A percentile compares a stretch with the other conserved stretches of the same genome.
phyloP scores from a whole-genome alignment of 2,888 invertebrate species.

The Itoplectis maculator region DNA sequence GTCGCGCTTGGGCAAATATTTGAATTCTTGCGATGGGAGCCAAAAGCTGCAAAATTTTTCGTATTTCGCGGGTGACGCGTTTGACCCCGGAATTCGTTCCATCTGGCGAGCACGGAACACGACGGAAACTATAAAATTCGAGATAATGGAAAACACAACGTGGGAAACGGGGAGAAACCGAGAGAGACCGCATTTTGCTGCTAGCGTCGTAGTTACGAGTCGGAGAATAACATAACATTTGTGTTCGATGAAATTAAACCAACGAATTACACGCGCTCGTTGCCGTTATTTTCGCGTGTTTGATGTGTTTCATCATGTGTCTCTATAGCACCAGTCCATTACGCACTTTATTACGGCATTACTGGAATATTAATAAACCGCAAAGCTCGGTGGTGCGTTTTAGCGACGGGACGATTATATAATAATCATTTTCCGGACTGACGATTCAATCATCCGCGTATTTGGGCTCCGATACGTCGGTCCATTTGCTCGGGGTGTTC shows the following conservation, averaged over 20 bases:
- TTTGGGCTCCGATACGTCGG: background rate
- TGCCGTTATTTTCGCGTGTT: slow-evolving; percentile 2
- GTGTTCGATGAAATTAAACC: slow-evolving; percentile 1
- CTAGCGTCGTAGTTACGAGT: slow-evolving; percentile 9
- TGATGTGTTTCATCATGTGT: background rate
- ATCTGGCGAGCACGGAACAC: background rate
- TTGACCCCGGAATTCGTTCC: background rate
- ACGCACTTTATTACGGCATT: background rate
- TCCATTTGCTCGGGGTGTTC: background rate
- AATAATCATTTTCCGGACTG: slow-evolving; percentile 11
- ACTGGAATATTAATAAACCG: background rate
- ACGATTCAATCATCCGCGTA: background rate
- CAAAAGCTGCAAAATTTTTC: background rate
- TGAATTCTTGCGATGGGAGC: background rate
- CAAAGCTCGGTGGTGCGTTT: background rate
- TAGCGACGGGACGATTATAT: background rate
- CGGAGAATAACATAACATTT: background rate
- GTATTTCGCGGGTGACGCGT: background rate
- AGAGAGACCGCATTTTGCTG: background rate
- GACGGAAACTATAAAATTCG: background rate
- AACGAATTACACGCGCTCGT: slow-evolving; percentile 21
- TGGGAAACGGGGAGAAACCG: background rate
- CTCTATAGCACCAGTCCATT: background rate
- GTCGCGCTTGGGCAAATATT: background rate
- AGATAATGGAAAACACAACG: background rate